These are phyloP conservation scores for Ochropacha duplaris DNA, from an alignment of 2,888 invertebrate species.

Conservation along the genomic window DNA sequence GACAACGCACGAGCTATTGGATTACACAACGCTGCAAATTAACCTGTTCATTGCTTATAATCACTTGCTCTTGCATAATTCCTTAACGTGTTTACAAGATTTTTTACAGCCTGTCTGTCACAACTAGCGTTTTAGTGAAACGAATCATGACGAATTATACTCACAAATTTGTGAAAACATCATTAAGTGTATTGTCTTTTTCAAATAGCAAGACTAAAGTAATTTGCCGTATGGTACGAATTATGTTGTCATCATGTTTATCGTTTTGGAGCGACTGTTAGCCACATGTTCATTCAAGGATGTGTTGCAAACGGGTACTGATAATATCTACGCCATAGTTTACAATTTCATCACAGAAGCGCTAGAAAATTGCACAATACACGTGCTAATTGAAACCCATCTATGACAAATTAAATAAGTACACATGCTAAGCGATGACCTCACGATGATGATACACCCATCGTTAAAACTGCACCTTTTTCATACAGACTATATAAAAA, in stretches of 20 bases:
- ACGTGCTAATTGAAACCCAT: slow-evolving; percentile 33
- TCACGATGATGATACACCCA: slow-evolving; percentile 14
- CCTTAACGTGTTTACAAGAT: not conserved
- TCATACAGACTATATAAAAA: not conserved
- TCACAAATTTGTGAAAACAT: not conserved
- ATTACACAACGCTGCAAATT: slow-evolving; percentile 4
- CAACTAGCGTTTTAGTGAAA: not conserved
- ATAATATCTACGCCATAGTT: not conserved
- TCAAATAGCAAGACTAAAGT: not conserved
- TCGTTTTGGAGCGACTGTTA: slow-evolving; percentile 19
- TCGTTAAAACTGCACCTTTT: not conserved
- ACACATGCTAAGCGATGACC: slow-evolving; percentile 15
- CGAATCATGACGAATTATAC: not conserved
- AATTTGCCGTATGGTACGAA: not conserved
- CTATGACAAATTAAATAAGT: slow-evolving; percentile 23
- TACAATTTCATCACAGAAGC: slow-evolving; percentile 6
- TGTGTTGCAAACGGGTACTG: slow-evolving; percentile 13
- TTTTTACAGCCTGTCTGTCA: not conserved
- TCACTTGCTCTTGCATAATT: slow-evolving; percentile 1
- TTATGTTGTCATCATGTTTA: slow-evolving; percentile 6
- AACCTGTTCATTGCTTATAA: not conserved
- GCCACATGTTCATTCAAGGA: slow-evolving; percentile 21
- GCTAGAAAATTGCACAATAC: slow-evolving; percentile 6
- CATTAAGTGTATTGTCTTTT: not conserved
- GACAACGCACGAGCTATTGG: not conserved